phyloP scores from a whole-genome alignment of 1,140 invertebrate genomes.

The Drosophila neocordata region DNA sequence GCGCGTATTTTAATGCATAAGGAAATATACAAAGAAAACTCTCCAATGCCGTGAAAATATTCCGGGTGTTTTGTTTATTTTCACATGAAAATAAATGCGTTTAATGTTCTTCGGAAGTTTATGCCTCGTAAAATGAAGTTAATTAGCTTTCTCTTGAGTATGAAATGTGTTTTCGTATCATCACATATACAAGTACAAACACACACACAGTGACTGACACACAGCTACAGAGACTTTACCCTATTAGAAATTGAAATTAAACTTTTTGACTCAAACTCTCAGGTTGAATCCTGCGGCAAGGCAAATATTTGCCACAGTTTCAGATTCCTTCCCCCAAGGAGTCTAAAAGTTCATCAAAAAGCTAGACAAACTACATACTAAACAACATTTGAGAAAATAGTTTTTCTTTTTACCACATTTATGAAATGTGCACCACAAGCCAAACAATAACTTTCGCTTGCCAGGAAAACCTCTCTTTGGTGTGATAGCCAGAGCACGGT shows the following conservation, averaged over 20 bases:
- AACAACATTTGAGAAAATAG: constrained; percentile 61
- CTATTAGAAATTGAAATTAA: constrained; percentile 18
- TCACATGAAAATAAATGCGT: constrained; percentile 63
- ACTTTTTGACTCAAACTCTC: constrained; percentile 10
- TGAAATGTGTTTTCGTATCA: constrained; percentile 46
- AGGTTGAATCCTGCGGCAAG: constrained; percentile 46
- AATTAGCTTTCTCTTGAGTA: constrained; percentile 58
- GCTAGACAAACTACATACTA: constrained; percentile 47
- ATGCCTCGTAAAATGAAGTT: constrained; percentile 62
- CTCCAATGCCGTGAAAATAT: constrained; percentile 49
- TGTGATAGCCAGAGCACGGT: background rate
- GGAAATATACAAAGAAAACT: constrained; percentile 34
- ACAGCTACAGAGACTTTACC: background rate
- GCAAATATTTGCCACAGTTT: constrained; percentile 14
- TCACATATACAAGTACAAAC: constrained; percentile 2
- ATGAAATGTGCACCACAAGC: constrained; percentile 72
- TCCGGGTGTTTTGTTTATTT: constrained; percentile 58
- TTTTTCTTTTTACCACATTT: constrained; percentile 70
- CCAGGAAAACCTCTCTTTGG: background rate
- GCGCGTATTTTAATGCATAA: constrained; percentile 43
- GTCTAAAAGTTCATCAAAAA: constrained; percentile 69
- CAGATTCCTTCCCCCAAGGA: constrained; percentile 1
- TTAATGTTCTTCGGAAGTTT: constrained; percentile 57
- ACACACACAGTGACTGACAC: background rate
- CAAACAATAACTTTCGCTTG: constrained; percentile 71